Base-by-base conservation (phyloP, 2,888 invertebrate species). In the Timema cristinae region DNA sequence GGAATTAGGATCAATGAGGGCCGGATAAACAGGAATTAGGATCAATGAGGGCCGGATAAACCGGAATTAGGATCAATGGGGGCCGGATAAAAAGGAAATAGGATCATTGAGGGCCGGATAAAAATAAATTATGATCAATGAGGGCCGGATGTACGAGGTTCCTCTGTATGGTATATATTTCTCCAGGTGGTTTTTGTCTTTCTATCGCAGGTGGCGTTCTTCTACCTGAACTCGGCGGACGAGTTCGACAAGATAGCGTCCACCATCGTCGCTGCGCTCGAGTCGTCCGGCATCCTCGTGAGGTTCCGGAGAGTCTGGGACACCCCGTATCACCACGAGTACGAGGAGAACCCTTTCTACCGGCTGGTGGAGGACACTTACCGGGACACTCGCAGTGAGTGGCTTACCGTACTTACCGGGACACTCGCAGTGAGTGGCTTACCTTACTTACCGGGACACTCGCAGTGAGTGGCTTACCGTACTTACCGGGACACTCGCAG, bases 401-500 rank as follows among this genome's bases (percentile, higher is more conserved):
- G 67, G 32, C 32, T 32, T n/a, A n/a, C n/a, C n/a, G n/a, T n/a
- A 95, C 95, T 0, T 92, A 91, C 80, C 86, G 86, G 74, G 92
- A 93, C 78, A 92, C 95, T n/a, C 87, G 97, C 86, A 94, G 97
- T 96, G 84, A 89, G 92, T 85, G 67, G 32, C 32, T 32, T n/a
- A n/a, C n/a, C n/a, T n/a, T n/a, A 95, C 95, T 0, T 92, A 91
- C 80, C 86, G 86, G 74, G 92, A 93, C 78, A 92, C 95, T n/a
- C 87, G 97, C 86, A 94, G 97, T 96, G 84, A 89, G 92, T 85
- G 67, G 32, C 32, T 32, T n/a, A n/a, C n/a, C n/a, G n/a, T n/a
- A 95, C 95, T 0, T 92, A 91, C 80, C 86, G 86, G 74, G 92
- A 93, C 78, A 92, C 95, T n/a, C 87, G 97, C 86, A 94, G 97